A percentile compares a stretch with the other conserved stretches of the same genome.
phyloP scores from a whole-genome alignment of 2,888 invertebrate genomes.

The Latheticus oryzae region DNA sequence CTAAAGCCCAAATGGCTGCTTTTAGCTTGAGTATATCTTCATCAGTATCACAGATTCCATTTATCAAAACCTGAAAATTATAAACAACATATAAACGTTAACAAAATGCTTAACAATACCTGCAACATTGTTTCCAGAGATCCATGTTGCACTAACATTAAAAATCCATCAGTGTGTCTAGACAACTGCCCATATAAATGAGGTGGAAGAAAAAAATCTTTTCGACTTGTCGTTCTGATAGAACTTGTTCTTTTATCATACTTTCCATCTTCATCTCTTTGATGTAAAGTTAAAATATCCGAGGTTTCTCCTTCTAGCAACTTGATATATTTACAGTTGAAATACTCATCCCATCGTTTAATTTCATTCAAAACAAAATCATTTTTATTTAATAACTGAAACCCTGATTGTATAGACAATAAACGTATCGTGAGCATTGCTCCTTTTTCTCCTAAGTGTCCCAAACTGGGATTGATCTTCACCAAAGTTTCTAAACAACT shows the following conservation, averaged over 20 bases:
- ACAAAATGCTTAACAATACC: too few relatives aligned
- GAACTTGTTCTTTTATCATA: slow-evolving; percentile 77
- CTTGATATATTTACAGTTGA: slow-evolving; percentile 86
- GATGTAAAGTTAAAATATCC: slow-evolving; percentile 86
- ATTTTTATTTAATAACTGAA: slow-evolving; percentile 72
- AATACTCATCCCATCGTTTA: slow-evolving; percentile 81
- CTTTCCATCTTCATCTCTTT: slow-evolving; percentile 80
- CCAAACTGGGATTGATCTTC: slow-evolving; percentile 76
- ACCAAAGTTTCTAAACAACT: slow-evolving; percentile 82
- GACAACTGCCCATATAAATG: slow-evolving; percentile 89
- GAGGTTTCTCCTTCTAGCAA: slow-evolving; percentile 91
- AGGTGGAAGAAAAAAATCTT: slow-evolving; percentile 71
- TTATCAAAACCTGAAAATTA: slow-evolving; percentile 23
- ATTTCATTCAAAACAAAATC: slow-evolving; percentile 79
- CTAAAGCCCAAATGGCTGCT: slow-evolving; percentile 89
- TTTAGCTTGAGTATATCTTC: slow-evolving; percentile 83
- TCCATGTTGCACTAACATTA: slow-evolving; percentile 69
- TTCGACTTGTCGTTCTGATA: slow-evolving; percentile 69
- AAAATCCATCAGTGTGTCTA: slow-evolving; percentile 74
- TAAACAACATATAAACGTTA: slow-evolving; percentile 28
- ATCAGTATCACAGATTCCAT: slow-evolving; percentile 72
- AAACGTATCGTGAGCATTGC: slow-evolving; percentile 81
- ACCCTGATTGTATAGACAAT: slow-evolving; percentile 79
- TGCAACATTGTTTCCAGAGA: slow-evolving; percentile 61
- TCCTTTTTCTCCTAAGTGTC: slow-evolving; percentile 81